Evolutionary conservation across 2,113 vertebrate species (phyloP).

Genomic region (Dipodomys spectabilis): DNA sequence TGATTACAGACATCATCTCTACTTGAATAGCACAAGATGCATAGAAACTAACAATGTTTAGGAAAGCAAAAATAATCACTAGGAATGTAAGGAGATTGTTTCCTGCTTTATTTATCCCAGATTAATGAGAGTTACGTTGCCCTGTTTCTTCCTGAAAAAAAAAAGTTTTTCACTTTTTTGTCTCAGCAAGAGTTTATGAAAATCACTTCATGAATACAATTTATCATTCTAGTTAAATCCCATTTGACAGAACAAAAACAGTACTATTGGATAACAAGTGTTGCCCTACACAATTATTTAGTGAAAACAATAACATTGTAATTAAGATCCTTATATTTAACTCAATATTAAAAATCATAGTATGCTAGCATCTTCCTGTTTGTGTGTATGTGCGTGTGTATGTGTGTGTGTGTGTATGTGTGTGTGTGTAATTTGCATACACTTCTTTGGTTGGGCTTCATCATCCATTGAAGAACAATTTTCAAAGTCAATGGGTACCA

Average conservation of each 20-base stretch:
- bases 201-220: neutral
- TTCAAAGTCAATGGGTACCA: slow-evolving; percentile 7
- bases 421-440: neutral
- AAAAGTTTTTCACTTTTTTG: slow-evolving; percentile 37
- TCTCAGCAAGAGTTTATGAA: neutral
- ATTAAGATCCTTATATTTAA: slow-evolving; percentile 28
- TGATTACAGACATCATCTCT: slow-evolving; percentile 85
- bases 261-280: neutral
- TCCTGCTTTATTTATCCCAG: slow-evolving; percentile 68
- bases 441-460: slow-evolving; percentile 54
- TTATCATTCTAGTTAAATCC: slow-evolving; percentile 3
- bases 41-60: slow-evolving; percentile 73
- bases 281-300: neutral
- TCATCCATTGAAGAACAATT: neutral
- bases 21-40: slow-evolving; percentile 76
- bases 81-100: slow-evolving; percentile 65
- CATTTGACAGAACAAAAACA: neutral
- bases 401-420: too few species aligned
- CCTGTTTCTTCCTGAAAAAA: slow-evolving; percentile 63
- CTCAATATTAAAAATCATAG: slow-evolving; percentile 13
- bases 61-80: slow-evolving; percentile 74
- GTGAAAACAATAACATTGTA: neutral
- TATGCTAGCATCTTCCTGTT: neutral
- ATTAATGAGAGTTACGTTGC: slow-evolving; percentile 74
- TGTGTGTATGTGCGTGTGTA: neutral